Base-by-base conservation (phyloP, 2,797 vertebrate genomes). In the Sebastes melanostomus region DNA sequence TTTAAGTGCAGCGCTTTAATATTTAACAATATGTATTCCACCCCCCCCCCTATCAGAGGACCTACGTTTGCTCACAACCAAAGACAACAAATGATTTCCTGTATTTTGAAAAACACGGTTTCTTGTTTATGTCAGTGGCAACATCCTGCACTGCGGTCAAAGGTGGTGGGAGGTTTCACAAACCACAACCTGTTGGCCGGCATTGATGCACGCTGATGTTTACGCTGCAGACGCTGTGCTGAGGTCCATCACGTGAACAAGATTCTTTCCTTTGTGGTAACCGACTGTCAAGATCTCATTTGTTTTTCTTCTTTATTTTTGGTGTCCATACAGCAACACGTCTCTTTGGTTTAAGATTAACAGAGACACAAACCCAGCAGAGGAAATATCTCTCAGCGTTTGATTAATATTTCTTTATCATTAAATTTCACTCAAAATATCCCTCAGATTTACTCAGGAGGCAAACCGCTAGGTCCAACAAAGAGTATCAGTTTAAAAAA, bases 381-480 rank as follows among this genome's bases (percentile, higher is more conserved):
- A n/a, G 20, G 27, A 38, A 38, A 59, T 14, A 62, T 50, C 13
- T 61, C 52, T 65, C 66, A 58, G 60, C 5, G 3, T 79, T 32
- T 16, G 32, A 68, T 71, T 61, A 1, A 71, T 72, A 46, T 78
- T 63, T 69, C 13, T 73, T 81, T 62, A 65, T 59, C 22, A 30
- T 74, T 2, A 78, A 79, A 66, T 78, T 50, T 77, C 71, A 36
- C 77, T 72, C 12, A 27, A 36, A 79, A 63, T 38, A 54, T 86
- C 83, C 77, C 61, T 79, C 81, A 62, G 75, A 84, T 82, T 73
- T 75, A 85, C 87, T 90, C 91, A 90, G 88, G 87, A 87, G 85
- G 86, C 24, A 52, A 77, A 88, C 18, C 27, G 62, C 68, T 77
- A 62, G 56, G 62, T 85, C 74, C 77, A 84, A 77, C 56, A 83